phyloP scores from a whole-genome alignment of 2,113 vertebrate genomes.

The Eupsittula cactorum region DNA sequence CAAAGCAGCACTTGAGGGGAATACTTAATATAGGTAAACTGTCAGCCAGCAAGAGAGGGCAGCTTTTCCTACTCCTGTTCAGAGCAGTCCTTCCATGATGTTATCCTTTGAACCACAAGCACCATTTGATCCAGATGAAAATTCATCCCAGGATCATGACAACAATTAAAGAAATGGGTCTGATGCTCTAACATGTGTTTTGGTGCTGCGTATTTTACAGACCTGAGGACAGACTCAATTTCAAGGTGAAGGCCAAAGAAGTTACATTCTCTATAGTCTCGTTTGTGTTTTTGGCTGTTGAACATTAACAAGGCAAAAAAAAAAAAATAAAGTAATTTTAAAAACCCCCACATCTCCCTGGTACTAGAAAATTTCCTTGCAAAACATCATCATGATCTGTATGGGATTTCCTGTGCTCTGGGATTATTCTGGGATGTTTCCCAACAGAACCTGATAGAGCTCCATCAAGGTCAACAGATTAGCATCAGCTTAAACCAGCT shows the following conservation, averaged over 20 bases:
- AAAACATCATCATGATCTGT: neutral
- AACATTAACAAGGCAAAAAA: neutral
- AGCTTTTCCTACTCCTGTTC: neutral
- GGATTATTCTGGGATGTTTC: neutral
- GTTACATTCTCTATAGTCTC: neutral
- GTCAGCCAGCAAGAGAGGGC: neutral
- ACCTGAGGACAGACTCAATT: neutral
- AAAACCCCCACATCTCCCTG: rapidly evolving
- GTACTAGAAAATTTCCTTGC: neutral
- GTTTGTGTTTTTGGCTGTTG: neutral
- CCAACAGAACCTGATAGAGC: neutral
- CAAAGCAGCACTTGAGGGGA: rapidly evolving
- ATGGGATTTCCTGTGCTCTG: neutral
- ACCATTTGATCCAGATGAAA: neutral
- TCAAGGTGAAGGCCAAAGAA: neutral
- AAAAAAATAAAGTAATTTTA: neutral
- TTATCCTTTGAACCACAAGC: neutral
- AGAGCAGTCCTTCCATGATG: neutral
- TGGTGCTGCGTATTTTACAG: neutral
- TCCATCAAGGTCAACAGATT: neutral
- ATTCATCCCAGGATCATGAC: neutral
- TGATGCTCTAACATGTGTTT: neutral
- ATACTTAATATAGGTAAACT: neutral
- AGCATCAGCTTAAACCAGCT: neutral
- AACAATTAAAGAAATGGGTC: neutral